phyloP scores from a whole-genome alignment of 2,888 invertebrate species.

The Leucozona laternaria region DNA sequence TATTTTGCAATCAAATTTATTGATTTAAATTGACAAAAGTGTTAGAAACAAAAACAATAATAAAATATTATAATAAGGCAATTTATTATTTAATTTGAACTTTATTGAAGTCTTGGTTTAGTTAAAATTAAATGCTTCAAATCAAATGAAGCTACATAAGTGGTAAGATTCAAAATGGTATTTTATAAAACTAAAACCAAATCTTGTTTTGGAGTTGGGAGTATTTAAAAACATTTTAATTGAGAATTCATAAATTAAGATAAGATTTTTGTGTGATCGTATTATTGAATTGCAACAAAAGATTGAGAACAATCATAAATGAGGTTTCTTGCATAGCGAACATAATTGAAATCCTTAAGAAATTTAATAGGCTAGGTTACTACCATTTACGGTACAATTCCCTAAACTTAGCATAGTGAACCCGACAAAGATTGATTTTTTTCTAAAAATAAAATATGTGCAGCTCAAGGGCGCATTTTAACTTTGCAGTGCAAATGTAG shows the following conservation, averaged over 20 bases:
- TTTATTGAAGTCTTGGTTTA: background rate
- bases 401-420: no score
- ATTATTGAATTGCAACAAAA: background rate
- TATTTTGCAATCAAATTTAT: background rate
- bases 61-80: background rate
- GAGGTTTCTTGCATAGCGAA: background rate
- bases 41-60: background rate
- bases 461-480: no score
- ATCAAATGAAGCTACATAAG: background rate
- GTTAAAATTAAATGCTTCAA: background rate
- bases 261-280: background rate
- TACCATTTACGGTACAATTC: no score
- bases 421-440: no score
- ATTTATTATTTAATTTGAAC: slow-evolving; percentile 2
- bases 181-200: background rate
- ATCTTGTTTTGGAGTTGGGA: background rate
- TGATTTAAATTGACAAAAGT: slow-evolving; percentile 1
- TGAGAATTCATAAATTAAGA: background rate
- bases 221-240: background rate
- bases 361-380: no score
- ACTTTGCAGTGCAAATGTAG: no score
- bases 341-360: background rate
- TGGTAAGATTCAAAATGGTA: background rate
- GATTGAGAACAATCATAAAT: background rate
- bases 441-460: no score